Evolutionary conservation across 2,797 vertebrate genomes (phyloP).

Genomic region (Peromyscus eremicus): DNA sequence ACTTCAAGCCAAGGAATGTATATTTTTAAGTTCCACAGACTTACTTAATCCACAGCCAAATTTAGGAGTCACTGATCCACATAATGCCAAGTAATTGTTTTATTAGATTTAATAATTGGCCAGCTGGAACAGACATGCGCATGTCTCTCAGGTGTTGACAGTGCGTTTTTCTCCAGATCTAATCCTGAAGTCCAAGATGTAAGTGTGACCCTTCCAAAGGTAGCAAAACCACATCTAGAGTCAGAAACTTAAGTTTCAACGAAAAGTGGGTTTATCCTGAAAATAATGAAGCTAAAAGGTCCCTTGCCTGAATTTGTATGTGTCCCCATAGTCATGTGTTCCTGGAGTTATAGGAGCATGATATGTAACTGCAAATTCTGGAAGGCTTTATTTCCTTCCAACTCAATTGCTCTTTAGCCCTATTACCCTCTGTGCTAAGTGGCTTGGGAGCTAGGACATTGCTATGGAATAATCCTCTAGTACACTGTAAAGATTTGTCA

Average conservation of each 20-base stretch:
- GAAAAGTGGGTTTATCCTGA: background rate
- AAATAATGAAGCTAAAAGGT: background rate
- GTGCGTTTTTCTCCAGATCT: background rate
- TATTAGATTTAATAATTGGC: constrained; percentile 45
- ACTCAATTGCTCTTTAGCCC: background rate
- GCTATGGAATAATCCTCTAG: too few species aligned
- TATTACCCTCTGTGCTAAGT: background rate
- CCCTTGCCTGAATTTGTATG: background rate
- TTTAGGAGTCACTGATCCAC: constrained; percentile 45
- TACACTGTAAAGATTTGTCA: too few species aligned
- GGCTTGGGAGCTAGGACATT: background rate
- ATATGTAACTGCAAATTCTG: background rate
- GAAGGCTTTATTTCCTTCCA: background rate
- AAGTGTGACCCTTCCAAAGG: background rate
- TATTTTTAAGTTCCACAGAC: background rate
- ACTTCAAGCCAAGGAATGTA: background rate
- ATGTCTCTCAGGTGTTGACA: background rate
- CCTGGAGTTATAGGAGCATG: background rate
- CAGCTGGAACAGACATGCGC: background rate
- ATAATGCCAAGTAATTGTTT: constrained; percentile 58
- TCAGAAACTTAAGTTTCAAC: constrained; percentile 27
- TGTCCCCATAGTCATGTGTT: background rate
- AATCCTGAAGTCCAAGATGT: constrained; percentile 10
- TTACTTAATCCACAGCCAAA: constrained; percentile 42
- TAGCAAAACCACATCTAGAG: background rate